Conservation (phyloP, 2,888 invertebrate genomes). For the Tetheella fluctuosa region DNA sequence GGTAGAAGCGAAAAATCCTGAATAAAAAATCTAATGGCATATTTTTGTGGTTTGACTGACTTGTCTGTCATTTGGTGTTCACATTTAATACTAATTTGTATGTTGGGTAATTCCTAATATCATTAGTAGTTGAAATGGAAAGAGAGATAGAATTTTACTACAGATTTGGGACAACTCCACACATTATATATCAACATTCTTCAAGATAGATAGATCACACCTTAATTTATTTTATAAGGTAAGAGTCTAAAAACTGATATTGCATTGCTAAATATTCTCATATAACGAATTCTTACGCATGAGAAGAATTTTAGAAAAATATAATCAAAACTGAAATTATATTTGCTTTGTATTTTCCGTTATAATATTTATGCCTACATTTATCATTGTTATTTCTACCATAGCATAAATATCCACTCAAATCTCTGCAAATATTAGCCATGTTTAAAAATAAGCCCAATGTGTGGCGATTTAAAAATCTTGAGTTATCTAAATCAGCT, state of each 20-base stretch:
- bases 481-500: neutral
- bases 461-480: neutral
- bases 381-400: neutral
- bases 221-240: no score
- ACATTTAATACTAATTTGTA: conserved; percentile 7
- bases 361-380: neutral
- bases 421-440: neutral
- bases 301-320: neutral
- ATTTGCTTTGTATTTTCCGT: neutral
- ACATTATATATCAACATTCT: no score
- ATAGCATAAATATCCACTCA: neutral
- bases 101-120: neutral
- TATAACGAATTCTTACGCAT: no score
- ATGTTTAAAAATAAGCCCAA: neutral
- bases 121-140: neutral
- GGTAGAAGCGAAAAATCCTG: neutral
- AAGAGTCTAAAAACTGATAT: no score
- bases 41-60: neutral
- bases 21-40: neutral
- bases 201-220: no score
- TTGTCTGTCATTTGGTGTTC: neutral
- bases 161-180: no score
- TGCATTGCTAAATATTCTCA: no score
- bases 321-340: neutral
- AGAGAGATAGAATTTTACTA: neutral